Evolutionary conservation across 2,797 vertebrate genomes (phyloP).

Genomic region (Botia almorhae): DNA sequence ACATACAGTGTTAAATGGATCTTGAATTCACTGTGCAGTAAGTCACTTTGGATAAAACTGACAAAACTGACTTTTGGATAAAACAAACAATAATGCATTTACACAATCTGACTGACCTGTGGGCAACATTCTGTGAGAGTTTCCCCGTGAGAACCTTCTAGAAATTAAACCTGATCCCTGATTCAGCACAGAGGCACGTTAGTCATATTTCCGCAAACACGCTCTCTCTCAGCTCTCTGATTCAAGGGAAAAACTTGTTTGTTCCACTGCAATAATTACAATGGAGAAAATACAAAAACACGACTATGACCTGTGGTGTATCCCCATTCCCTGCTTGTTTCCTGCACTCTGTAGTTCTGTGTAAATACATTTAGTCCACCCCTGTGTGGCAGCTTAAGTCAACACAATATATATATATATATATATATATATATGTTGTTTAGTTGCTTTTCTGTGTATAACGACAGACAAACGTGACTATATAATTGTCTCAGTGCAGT

Average conservation of each 20-base stretch:
- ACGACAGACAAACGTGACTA: too few species aligned
- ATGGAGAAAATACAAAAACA: constrained; percentile 47
- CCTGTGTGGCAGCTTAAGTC: not conserved
- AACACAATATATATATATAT: not conserved
- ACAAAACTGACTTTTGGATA: too few species aligned
- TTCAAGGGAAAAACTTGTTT: constrained; percentile 10
- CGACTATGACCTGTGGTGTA: not conserved
- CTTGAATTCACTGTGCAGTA: too few species aligned
- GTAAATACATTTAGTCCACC: not conserved
- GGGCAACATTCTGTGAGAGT: constrained; percentile 30
- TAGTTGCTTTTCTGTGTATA: too few species aligned
- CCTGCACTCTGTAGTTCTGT: not conserved
- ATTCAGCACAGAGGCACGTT: constrained; percentile 48
- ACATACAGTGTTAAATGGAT: too few species aligned
- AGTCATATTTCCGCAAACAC: constrained; percentile 37
- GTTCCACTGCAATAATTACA: constrained; percentile 38
- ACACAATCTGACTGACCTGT: constrained; percentile 36
- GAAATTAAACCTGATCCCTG: constrained; percentile 49
- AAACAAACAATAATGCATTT: constrained; percentile 47
- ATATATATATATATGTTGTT: not conserved
- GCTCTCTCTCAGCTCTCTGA: constrained; percentile 8
- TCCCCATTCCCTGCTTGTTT: constrained; percentile 1
- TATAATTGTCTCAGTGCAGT: not conserved
- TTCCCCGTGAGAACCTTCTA: constrained; percentile 53
- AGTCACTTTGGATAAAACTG: too few species aligned